Base-by-base conservation (phyloP, 2,797 vertebrate genomes). In the Smutsia temminckii region DNA sequence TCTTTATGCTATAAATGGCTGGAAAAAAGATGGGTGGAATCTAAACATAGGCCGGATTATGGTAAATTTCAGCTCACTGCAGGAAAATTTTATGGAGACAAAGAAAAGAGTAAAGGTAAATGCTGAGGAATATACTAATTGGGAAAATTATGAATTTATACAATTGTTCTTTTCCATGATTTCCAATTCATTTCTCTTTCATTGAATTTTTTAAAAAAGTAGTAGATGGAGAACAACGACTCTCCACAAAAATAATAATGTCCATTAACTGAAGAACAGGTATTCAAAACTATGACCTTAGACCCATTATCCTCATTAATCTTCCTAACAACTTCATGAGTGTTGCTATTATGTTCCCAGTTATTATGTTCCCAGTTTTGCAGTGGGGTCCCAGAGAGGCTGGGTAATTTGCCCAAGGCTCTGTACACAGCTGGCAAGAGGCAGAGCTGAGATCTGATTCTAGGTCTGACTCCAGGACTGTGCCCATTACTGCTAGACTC, bases 21-120 rank as follows among this genome's bases (percentile, higher is more conserved):
- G 99, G 99, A 97, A 98, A 91, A 98, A 98, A 97, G 98, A 94
- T 99, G 98, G 99, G 93, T 98, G 66, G 98, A 99, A 97, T 99
- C 99, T 96, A 99, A 99, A 97, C 98, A 99, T 96, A 99, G 98
- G 97, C 98, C 97, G 0, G 98, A 99, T 98, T 99, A 98, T 66
- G 98, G 99, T 94, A 98, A 98, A 98, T 99, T 99, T 97, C 97
- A 98, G 85, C 98, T 99, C 88, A 97, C 97, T 61, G 97, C 98
- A 12, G 99, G 98, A 74, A 99, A 98, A 97, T 99, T 99, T 97
- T 99, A 98, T 61, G 98, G 98, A 78, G 98, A 99, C 96, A 97
- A 98, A 93, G 99, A 99, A 93, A 99, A 99, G 95, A 98, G 99
- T 98, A 99, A 99, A 99, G 98, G 98, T 99, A 96, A 97, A 93